These are phyloP conservation scores for Recurvirostra avosetta DNA, from an alignment of 2,113 vertebrate genomes.

Conservation along the genomic window DNA sequence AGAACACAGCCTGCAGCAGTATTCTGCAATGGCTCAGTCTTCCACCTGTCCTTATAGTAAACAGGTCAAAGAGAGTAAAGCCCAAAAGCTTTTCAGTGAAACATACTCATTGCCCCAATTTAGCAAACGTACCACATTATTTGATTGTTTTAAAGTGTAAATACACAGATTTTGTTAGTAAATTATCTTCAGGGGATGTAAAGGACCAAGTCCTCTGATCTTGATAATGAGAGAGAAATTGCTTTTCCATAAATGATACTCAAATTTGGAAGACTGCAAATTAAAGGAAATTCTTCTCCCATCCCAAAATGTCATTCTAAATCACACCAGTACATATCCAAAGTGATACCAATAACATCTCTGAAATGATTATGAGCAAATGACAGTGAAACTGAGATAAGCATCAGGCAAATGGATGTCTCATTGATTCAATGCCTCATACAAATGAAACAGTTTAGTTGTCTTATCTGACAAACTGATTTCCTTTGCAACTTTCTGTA, in stretches of 20 bases:
- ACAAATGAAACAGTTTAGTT: background rate
- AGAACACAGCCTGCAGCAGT: background rate
- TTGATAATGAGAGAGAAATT: background rate
- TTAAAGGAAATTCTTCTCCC: background rate
- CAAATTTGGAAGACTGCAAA: background rate
- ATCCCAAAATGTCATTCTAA: background rate
- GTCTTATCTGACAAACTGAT: background rate
- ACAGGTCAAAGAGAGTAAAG: background rate
- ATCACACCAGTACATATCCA: background rate
- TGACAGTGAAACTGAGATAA: background rate
- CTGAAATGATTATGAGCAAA: background rate
- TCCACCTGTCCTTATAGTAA: background rate
- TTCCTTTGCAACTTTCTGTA: background rate
- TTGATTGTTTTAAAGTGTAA: background rate
- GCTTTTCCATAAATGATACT: background rate
- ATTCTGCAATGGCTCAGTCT: background rate
- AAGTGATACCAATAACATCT: background rate
- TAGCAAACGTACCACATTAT: background rate
- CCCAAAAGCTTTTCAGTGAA: background rate
- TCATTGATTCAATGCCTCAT: background rate
- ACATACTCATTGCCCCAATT: background rate
- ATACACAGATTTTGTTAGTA: background rate
- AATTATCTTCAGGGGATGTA: background rate
- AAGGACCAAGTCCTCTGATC: background rate
- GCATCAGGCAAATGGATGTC: background rate